A percentile compares a stretch with the other conserved stretches of the same genome.
These are phyloP conservation scores for Epizoanthus illoricatus DNA, from an alignment of 92 coral and sea anemone species.

Conservation along the genomic window DNA sequence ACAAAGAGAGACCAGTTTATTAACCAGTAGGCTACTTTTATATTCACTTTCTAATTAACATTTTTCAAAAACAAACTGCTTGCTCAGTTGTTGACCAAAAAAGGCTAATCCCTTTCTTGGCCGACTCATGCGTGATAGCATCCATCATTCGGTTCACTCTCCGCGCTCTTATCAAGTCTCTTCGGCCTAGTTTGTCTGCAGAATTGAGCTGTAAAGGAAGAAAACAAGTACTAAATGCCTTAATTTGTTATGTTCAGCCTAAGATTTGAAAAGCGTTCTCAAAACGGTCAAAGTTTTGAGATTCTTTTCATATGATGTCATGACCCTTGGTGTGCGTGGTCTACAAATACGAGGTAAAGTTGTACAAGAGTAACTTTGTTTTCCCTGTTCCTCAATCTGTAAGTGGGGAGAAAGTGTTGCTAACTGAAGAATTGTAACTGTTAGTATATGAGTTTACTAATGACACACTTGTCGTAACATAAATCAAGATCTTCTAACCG, in stretches of 20 bases:
- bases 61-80: neutral
- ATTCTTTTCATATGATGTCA: constrained; percentile 1
- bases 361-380: too few relatives aligned
- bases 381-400: too few relatives aligned
- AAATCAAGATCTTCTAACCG: too few relatives aligned
- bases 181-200: neutral
- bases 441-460: too few relatives aligned
- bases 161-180: neutral
- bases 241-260: neutral
- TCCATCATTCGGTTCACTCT: neutral
- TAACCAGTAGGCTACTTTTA: too few relatives aligned
- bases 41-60: neutral
- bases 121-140: neutral
- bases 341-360: neutral
- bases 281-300: neutral
- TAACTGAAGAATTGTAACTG: too few relatives aligned
- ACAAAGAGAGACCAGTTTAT: too few relatives aligned
- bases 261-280: neutral
- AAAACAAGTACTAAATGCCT: neutral
- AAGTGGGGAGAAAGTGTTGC: too few relatives aligned
- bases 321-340: neutral
- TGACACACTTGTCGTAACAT: too few relatives aligned
- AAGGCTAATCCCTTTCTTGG: neutral
- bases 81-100: neutral
- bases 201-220: neutral